Percentiles rank a stretch among this genome's conserved stretches.
phyloP scores from a whole-genome alignment of 2,888 invertebrate genomes.

The Spodoptera littoralis region DNA sequence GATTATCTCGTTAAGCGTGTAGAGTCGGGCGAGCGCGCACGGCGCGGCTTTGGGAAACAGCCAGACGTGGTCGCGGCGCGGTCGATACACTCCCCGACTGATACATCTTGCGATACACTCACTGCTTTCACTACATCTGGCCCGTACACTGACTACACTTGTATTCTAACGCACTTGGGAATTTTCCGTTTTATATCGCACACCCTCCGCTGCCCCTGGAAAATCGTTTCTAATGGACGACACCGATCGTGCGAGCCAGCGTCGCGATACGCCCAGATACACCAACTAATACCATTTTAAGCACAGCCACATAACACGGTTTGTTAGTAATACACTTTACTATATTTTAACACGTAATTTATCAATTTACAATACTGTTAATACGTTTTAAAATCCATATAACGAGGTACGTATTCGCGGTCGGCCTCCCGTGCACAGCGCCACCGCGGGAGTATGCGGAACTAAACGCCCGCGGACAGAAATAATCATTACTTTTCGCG shows the following conservation, averaged over 20 bases:
- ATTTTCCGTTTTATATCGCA: slow-evolving; percentile 40
- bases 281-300: slow-evolving; percentile 21
- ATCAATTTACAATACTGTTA: slow-evolving; percentile 77
- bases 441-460: slow-evolving; percentile 82
- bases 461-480: slow-evolving; percentile 84
- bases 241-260: slow-evolving; percentile 30
- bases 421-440: slow-evolving; percentile 77
- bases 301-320: slow-evolving; percentile 32
- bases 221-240: slow-evolving; percentile 55
- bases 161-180: slow-evolving; percentile 37
- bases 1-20: slow-evolving; percentile 69
- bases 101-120: slow-evolving; percentile 54
- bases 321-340: slow-evolving; percentile 48
- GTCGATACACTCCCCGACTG: slow-evolving; percentile 68
- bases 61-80: slow-evolving; percentile 66
- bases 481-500: slow-evolving; percentile 89
- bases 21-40: slow-evolving; percentile 53
- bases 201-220: slow-evolving; percentile 49
- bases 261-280: slow-evolving; percentile 35
- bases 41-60: slow-evolving; percentile 67
- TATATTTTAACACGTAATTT: slow-evolving; percentile 66
- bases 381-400: slow-evolving; percentile 80
- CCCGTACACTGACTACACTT: slow-evolving; percentile 15
- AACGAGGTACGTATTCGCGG: slow-evolving; percentile 78
- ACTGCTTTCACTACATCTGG: slow-evolving; percentile 42